Evolutionary conservation across 2,797 vertebrate species (phyloP).

Genomic region (Enteromius paludinosus): DNA sequence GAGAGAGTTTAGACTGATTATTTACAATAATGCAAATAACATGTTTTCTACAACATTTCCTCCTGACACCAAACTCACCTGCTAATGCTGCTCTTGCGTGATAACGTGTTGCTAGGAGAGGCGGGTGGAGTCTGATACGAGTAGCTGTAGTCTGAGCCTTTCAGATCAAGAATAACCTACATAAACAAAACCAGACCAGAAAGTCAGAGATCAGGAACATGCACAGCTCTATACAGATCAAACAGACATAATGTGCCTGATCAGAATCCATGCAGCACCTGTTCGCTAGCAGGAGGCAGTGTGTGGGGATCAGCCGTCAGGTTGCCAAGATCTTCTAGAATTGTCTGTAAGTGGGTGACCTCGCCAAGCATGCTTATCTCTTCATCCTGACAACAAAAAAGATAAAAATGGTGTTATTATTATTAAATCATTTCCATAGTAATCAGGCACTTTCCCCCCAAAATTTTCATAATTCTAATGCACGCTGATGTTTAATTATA

Average conservation of each 20-base stretch:
- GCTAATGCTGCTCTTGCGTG: conserved; percentile 86
- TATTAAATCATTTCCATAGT: not conserved
- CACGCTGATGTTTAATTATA: not conserved
- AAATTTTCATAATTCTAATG: not conserved
- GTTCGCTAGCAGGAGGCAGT: conserved; percentile 82
- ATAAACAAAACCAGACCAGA: not conserved
- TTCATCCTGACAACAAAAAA: conserved; percentile 74
- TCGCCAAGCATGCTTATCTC: conserved; percentile 87
- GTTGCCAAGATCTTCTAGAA: conserved; percentile 80
- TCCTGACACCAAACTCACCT: conserved; percentile 69
- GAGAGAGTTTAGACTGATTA: not conserved
- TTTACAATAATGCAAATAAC: not conserved
- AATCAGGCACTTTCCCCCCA: not conserved
- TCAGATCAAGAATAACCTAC: conserved; percentile 85
- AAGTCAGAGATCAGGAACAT: not conserved
- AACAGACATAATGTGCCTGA: conserved; percentile 6
- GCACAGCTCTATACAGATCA: not conserved
- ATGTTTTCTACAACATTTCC: not conserved
- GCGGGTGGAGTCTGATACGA: conserved; percentile 84
- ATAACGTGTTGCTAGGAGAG: conserved; percentile 82
- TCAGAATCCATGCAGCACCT: conserved; percentile 65
- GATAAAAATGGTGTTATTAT: not conserved
- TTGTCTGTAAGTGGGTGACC: conserved; percentile 85
- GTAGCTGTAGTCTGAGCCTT: conserved; percentile 83
- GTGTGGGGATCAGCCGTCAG: conserved; percentile 81